These are phyloP conservation scores for Xestia xanthographa DNA, from an alignment of 2,888 invertebrate species.

Conservation along the genomic window DNA sequence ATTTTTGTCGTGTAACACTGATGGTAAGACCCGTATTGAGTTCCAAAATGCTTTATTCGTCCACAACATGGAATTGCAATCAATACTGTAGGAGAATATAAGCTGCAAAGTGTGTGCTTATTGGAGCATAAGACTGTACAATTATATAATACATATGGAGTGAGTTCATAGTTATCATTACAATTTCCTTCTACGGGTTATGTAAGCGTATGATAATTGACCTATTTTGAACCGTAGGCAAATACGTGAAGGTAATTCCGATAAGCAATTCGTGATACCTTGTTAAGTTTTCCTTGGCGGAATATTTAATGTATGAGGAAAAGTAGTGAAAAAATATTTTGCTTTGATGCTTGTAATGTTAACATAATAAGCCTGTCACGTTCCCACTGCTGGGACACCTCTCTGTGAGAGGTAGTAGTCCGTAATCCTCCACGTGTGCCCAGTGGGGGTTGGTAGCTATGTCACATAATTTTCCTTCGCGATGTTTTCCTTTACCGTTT, in stretches of 20 bases:
- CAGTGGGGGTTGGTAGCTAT: background rate
- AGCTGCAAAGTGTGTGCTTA: background rate
- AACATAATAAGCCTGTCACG: background rate
- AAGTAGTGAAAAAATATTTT: background rate
- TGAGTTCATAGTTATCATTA: background rate
- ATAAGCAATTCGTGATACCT: conserved; percentile 2
- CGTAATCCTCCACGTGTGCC: background rate
- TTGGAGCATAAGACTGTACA: background rate
- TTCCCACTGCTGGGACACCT: background rate
- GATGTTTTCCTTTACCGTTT: background rate
- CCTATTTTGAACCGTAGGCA: conserved; percentile 11
- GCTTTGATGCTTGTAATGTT: background rate
- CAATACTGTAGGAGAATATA: too few species aligned
- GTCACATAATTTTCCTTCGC: background rate
- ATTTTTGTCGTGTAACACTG: background rate
- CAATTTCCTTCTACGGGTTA: conserved; percentile 11
- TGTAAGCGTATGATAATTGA: conserved; percentile 23
- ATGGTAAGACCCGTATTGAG: too few species aligned
- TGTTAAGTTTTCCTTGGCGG: background rate
- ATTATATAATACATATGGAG: background rate
- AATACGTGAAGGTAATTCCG: background rate
- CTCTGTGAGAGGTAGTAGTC: too few species aligned
- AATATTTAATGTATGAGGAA: conserved; percentile 1
- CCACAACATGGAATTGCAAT: background rate
- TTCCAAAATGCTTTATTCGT: background rate